Base-by-base conservation (phyloP, 2,113 vertebrate species). In the Furnarius figulus region DNA sequence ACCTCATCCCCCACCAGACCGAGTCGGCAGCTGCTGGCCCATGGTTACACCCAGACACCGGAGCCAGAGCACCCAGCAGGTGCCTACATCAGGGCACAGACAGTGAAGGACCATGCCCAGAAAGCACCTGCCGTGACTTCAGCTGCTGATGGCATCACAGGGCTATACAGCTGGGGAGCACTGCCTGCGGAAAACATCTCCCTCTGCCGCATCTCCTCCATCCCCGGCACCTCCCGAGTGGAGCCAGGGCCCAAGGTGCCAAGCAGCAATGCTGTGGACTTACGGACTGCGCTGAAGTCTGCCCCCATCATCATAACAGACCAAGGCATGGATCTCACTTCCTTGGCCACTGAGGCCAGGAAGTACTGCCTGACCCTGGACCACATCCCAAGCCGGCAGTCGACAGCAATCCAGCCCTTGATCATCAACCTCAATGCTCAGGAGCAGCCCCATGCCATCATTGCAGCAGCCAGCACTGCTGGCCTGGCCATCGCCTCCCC, bases 261-360 rank as follows among this genome's bases (percentile, higher is more conserved):
- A 2, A 97, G 97, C 81, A 97, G 97, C 59, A 99, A 98, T 1
- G 98, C 99, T 27, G 98, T 99, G 37, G 99, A 99, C 90, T 98
- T 99, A 56, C 98, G 99, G 88, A 98, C 99, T 0, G 99, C 98
- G 5, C 62, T 99, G 79, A 99, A 99, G 58, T 97, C 99, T 31
- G 97, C 99, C 5, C 99, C 99, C 87, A 98, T 99, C 96, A 99
- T 99, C 91, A 99, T 99, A 97, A 99, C 99, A 17, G 99, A 99
- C 93, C 99, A 99, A 85, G 99, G 99, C 39, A 99, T 99, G 99
- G 99, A 99, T 96, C 98, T 99, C 84, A 99, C 99, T 27, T 99
- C 99, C 39, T 97, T 99, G 87, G 99, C 99, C 13, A 97, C 98
- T 2, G 99, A 99, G 91, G 98, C 98, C 12, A 98, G 99, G 85